phyloP scores from a whole-genome alignment of 2,888 invertebrate species.

The Drosophila pseudotakahashii region DNA sequence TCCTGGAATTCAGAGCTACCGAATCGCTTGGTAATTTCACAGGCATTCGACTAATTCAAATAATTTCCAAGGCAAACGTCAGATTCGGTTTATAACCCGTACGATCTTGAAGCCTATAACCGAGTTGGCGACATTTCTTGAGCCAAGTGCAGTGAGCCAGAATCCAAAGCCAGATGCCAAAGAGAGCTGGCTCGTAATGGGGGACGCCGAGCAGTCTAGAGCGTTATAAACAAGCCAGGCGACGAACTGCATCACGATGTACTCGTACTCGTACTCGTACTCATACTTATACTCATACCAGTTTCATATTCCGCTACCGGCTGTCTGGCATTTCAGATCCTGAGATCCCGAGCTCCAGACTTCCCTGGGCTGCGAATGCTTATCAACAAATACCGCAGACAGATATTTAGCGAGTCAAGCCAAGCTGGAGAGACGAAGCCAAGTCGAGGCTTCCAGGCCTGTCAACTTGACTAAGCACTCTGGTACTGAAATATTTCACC shows the following conservation, averaged over 20 bases:
- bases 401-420: slow-evolving; percentile 63
- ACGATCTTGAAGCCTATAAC: slow-evolving; percentile 19
- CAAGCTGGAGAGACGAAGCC: neutral
- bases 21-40: slow-evolving; percentile 29
- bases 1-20: slow-evolving; percentile 11
- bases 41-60: slow-evolving; percentile 32
- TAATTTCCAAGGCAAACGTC: slow-evolving; percentile 32
- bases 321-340: slow-evolving; percentile 48
- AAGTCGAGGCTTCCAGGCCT: slow-evolving; percentile 51
- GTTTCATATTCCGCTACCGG: slow-evolving; percentile 54
- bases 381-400: slow-evolving; percentile 79
- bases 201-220: slow-evolving; percentile 77
- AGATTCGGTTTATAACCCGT: slow-evolving; percentile 25
- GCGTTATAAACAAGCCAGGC: slow-evolving; percentile 59
- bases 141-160: slow-evolving; percentile 20
- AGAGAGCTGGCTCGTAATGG: slow-evolving; percentile 23
- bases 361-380: slow-evolving; percentile 48
- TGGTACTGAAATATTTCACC: slow-evolving; percentile 73
- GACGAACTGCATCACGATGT: slow-evolving; percentile 40
- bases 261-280: slow-evolving; percentile 12
- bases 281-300: slow-evolving; percentile 24
- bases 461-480: slow-evolving; percentile 66
- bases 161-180: slow-evolving; percentile 9
- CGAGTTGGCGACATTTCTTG: slow-evolving; percentile 31
- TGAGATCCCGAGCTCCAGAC: slow-evolving; percentile 17